Conservation (phyloP, 2,113 vertebrate species). For the Oncorhynchus keta region DNA sequence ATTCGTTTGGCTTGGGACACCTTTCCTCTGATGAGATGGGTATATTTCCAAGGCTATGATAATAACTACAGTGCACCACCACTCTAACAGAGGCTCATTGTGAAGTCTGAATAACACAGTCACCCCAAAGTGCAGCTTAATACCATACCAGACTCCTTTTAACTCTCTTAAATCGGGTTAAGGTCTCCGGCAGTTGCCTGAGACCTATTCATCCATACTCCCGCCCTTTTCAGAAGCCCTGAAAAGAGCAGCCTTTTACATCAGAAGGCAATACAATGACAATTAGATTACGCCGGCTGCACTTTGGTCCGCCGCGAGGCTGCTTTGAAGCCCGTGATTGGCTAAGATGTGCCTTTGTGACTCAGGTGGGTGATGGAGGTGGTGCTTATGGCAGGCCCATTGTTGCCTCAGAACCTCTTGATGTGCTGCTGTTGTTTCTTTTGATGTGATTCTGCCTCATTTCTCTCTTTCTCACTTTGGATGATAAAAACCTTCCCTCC, state of each 20-base stretch:
- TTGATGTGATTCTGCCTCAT: slow-evolving; percentile 71
- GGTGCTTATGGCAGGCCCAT: slow-evolving; percentile 55
- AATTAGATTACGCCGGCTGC: slow-evolving; percentile 76
- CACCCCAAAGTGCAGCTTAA: slow-evolving; percentile 73
- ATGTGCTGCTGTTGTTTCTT: slow-evolving; percentile 64
- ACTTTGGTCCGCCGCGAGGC: slow-evolving; percentile 69
- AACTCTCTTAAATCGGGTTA: slow-evolving; percentile 72
- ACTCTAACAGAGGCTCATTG: slow-evolving; percentile 59
- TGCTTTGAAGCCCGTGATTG: slow-evolving; percentile 68
- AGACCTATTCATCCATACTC: slow-evolving; percentile 69
- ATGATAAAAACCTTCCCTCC: slow-evolving; percentile 62
- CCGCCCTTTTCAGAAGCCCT: slow-evolving; percentile 59
- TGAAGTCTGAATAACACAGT: slow-evolving; percentile 65
- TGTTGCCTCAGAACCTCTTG: slow-evolving; percentile 69
- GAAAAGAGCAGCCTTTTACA: slow-evolving; percentile 72
- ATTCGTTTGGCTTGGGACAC: slow-evolving; percentile 32
- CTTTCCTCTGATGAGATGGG: slow-evolving; percentile 50
- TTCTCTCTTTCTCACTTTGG: slow-evolving; percentile 58
- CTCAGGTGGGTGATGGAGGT: slow-evolving; percentile 72
- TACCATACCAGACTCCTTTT: slow-evolving; percentile 60
- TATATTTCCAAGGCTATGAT: slow-evolving; percentile 49
- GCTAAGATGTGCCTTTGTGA: slow-evolving; percentile 59
- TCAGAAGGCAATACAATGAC: slow-evolving; percentile 76
- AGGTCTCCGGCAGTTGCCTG: slow-evolving; percentile 60
- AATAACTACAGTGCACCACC: slow-evolving; percentile 29